phyloP scores from a whole-genome alignment of 2,888 invertebrate species.

The Lordiphosa andalusiaca region DNA sequence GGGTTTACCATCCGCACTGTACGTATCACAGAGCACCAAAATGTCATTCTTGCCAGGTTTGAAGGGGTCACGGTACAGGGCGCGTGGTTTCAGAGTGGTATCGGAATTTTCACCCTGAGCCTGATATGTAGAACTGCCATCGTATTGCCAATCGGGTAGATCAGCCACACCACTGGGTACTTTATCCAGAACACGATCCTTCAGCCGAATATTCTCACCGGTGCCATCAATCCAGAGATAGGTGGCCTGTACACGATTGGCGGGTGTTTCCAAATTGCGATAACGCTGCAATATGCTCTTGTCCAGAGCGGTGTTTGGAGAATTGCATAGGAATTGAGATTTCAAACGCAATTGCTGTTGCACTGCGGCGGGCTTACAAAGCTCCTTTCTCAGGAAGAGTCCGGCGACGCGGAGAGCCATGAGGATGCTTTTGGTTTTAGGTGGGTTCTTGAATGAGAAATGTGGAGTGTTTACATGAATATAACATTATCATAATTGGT shows the following conservation, averaged over 20 bases:
- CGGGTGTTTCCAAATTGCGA: slow-evolving; percentile 84
- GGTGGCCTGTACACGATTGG: slow-evolving; percentile 83
- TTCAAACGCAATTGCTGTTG: slow-evolving; percentile 56
- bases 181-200: slow-evolving; percentile 86
- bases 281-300: slow-evolving; percentile 87
- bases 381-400: slow-evolving; percentile 75
- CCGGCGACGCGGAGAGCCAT: slow-evolving; percentile 79
- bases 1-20: slow-evolving; percentile 82
- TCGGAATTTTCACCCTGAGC: slow-evolving; percentile 86
- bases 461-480: neutral
- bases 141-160: slow-evolving; percentile 88
- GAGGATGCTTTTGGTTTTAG: slow-evolving; percentile 22
- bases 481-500: too few relatives aligned
- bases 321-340: slow-evolving; percentile 80
- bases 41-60: slow-evolving; percentile 86
- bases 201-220: slow-evolving; percentile 85
- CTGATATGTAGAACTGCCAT: slow-evolving; percentile 87
- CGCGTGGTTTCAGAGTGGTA: slow-evolving; percentile 87
- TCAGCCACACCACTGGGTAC: slow-evolving; percentile 84
- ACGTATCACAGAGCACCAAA: slow-evolving; percentile 89
- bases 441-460: slow-evolving; percentile 7
- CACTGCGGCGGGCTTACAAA: slow-evolving; percentile 44
- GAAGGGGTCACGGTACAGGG: slow-evolving; percentile 91
- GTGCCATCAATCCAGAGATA: slow-evolving; percentile 91
- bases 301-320: slow-evolving; percentile 90